A percentile compares a stretch with the other conserved stretches of the same genome.
Evolutionary conservation across 2,888 invertebrate genomes (phyloP).

Genomic region (Catotricha subobsoleta): DNA sequence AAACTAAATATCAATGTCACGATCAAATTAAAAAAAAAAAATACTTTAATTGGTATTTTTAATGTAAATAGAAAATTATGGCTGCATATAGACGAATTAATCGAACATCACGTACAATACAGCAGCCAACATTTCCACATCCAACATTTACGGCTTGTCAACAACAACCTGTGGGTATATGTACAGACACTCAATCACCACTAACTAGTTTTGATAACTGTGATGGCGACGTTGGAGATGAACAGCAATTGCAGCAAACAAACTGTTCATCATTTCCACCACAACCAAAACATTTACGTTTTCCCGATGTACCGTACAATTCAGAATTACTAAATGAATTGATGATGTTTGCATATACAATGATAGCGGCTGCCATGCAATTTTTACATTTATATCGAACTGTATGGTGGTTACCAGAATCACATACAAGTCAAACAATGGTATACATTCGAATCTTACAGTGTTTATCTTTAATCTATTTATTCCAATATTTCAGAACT

Average conservation of each 20-base stretch:
- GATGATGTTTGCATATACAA: conserved; percentile 63
- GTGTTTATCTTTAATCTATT: conserved; percentile 5
- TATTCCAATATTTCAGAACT: conserved; percentile 68
- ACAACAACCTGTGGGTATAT: not conserved
- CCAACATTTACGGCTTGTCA: not conserved
- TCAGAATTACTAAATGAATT: conserved; percentile 71
- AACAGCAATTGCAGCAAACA: not conserved
- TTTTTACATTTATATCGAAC: conserved; percentile 89
- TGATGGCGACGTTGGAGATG: too few species aligned
- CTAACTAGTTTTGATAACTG: not conserved
- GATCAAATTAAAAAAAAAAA: too few species aligned
- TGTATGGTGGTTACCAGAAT: conserved; percentile 94
- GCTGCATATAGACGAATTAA: conserved; percentile 3
- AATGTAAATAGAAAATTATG: not conserved
- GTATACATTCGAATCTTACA: conserved; percentile 31
- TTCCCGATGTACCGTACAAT: conserved; percentile 46
- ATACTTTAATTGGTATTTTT: too few species aligned
- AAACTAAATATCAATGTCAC: too few species aligned
- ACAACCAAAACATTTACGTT: conserved; percentile 1
- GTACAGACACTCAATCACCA: not conserved
- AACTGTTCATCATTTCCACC: not conserved
- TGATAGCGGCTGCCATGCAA: conserved; percentile 67
- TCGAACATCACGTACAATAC: not conserved
- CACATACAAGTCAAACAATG: conserved; percentile 72
- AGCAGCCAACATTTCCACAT: not conserved